Conservation (phyloP, 1,140 invertebrate species). For the Caerostris extrusa region DNA sequence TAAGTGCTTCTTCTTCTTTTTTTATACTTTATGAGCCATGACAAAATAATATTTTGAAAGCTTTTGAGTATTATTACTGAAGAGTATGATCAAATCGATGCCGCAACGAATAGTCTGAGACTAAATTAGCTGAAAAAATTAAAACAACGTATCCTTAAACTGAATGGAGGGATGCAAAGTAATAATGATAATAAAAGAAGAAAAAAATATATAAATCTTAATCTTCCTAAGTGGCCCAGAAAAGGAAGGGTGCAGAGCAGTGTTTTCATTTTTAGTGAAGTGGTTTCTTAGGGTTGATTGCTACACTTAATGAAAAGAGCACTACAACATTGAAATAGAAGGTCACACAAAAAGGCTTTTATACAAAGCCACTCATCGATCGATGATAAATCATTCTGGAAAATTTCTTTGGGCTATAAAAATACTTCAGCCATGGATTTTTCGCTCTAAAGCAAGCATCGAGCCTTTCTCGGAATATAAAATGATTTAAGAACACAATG, state of each 20-base stretch:
- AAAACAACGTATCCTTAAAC: slow-evolving; percentile 9
- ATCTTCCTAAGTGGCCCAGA: slow-evolving; percentile 38
- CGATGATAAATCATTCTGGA: neutral
- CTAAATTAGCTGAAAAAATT: slow-evolving; percentile 50
- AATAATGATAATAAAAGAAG: neutral
- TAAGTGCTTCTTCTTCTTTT: neutral
- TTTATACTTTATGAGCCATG: slow-evolving; percentile 5
- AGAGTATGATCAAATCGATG: neutral
- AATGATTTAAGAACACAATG: slow-evolving; percentile 29
- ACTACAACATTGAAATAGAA: slow-evolving; percentile 25
- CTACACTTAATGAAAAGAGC: slow-evolving; percentile 49
- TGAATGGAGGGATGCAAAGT: neutral
- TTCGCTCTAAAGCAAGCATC: neutral
- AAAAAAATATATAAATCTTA: slow-evolving; percentile 52
- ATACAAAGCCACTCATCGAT: slow-evolving; percentile 33
- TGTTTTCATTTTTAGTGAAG: slow-evolving; percentile 53
- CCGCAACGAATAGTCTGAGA: neutral
- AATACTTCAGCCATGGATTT: slow-evolving; percentile 13
- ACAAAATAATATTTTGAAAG: slow-evolving; percentile 57
- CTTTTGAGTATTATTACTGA: slow-evolving; percentile 35
- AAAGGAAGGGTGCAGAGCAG: neutral
- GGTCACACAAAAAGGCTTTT: slow-evolving; percentile 47
- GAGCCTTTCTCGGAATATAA: neutral
- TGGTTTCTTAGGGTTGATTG: slow-evolving; percentile 28
- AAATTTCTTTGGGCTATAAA: slow-evolving; percentile 16